A percentile compares a stretch with the other conserved stretches of the same genome.
These are phyloP conservation scores for Xenopus petersii DNA, from an alignment of 2,797 vertebrate genomes.

Conservation along the genomic window DNA sequence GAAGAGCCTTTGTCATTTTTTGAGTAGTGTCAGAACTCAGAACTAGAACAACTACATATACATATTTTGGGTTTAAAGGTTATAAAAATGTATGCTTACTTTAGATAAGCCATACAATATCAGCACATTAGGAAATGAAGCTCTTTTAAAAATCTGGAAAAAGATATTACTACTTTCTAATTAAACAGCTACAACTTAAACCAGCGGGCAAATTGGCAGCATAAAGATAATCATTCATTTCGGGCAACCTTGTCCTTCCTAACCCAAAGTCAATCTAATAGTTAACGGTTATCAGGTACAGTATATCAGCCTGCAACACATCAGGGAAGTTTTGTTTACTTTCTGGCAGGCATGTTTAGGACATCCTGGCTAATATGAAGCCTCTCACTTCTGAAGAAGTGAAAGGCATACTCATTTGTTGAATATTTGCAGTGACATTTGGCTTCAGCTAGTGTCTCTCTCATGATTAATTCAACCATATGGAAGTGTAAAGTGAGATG, in stretches of 20 bases:
- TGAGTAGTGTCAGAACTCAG: too few species aligned
- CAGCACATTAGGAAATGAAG: too few species aligned
- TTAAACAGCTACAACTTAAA: too few species aligned
- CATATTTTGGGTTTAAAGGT: too few species aligned
- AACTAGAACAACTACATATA: too few species aligned
- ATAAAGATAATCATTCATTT: slow-evolving; percentile 24
- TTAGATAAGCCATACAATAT: too few species aligned
- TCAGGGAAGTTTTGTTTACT: slow-evolving; percentile 45
- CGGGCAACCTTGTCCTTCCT: slow-evolving; percentile 20
- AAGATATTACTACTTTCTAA: too few species aligned
- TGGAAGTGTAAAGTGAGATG: not conserved
- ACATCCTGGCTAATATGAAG: slow-evolving; percentile 48
- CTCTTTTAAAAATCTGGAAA: too few species aligned
- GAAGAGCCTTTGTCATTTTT: too few species aligned
- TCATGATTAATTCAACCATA: slow-evolving; percentile 27
- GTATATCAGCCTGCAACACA: slow-evolving; percentile 30
- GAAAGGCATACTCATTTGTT: slow-evolving; percentile 28
- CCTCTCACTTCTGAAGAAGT: slow-evolving; percentile 39
- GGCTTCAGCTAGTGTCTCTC: slow-evolving; percentile 35
- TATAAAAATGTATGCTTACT: too few species aligned
- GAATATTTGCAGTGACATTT: slow-evolving; percentile 43
- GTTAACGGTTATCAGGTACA: not conserved
- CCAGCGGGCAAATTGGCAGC: not conserved
- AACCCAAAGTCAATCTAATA: slow-evolving; percentile 25
- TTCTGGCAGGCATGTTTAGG: slow-evolving; percentile 35